phyloP scores from a whole-genome alignment of 2,113 vertebrate species.

The Hiodon tergisus region DNA sequence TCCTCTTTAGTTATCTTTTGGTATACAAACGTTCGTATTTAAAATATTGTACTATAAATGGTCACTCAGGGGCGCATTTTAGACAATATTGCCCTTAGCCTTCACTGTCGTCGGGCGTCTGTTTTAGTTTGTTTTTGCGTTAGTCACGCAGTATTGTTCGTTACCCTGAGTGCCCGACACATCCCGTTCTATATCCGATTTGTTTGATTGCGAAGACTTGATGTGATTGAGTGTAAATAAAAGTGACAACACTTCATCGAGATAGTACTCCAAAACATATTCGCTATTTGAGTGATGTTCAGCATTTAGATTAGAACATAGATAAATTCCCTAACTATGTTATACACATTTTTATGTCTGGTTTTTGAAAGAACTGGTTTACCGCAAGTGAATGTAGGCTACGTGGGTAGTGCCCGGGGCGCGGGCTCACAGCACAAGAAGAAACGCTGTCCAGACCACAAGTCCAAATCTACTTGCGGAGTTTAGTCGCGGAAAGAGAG shows the following conservation, averaged over 20 bases:
- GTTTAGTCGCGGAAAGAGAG: not conserved
- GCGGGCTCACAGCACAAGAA: not conserved
- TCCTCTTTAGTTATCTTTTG: too few relatives aligned
- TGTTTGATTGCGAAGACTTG: too few relatives aligned
- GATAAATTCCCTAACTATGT: slow-evolving; percentile 9
- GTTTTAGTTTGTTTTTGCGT: too few relatives aligned
- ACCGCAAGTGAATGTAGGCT: not conserved
- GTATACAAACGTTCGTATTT: too few relatives aligned
- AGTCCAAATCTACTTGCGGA: not conserved
- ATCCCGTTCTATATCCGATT: too few relatives aligned
- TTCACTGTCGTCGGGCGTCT: too few relatives aligned
- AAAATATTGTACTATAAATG: too few relatives aligned
- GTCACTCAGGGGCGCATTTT: too few relatives aligned
- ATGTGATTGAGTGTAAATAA: not conserved
- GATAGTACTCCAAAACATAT: not conserved
- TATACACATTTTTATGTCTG: slow-evolving; percentile 6
- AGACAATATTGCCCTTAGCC: too few relatives aligned
- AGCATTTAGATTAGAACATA: not conserved
- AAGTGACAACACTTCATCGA: not conserved
- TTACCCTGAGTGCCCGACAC: too few relatives aligned
- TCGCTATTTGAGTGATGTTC: not conserved
- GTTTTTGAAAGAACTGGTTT: slow-evolving; percentile 6
- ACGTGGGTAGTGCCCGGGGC: slow-evolving; percentile 4
- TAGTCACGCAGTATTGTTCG: too few relatives aligned
- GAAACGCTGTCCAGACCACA: not conserved